A percentile compares a stretch with the other conserved stretches of the same genome.
These are phyloP conservation scores for Nasalis larvatus DNA, from an alignment of 2,113 vertebrate genomes.

Conservation along the genomic window DNA sequence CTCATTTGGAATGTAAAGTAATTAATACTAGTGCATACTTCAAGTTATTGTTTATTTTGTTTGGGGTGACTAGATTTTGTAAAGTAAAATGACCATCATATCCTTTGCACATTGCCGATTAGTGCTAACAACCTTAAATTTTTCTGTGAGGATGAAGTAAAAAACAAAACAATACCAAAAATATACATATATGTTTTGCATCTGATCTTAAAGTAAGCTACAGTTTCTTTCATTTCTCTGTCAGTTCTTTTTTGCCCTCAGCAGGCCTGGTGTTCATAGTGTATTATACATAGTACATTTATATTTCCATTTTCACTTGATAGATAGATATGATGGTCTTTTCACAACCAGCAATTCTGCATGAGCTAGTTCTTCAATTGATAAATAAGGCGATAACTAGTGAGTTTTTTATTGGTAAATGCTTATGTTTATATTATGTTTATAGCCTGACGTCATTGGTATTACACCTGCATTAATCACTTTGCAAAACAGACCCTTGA, in stretches of 20 bases:
- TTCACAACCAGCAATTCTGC: slow-evolving; percentile 55
- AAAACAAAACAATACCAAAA: background rate
- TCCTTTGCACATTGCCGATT: slow-evolving; percentile 39
- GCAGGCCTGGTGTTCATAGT: background rate
- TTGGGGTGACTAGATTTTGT: slow-evolving; percentile 24
- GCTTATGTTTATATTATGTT: slow-evolving; percentile 62
- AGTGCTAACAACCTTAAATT: background rate
- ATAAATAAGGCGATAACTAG: background rate
- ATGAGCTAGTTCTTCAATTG: slow-evolving; percentile 63
- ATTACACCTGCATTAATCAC: slow-evolving; percentile 13
- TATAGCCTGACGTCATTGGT: background rate
- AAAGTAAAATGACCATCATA: slow-evolving; percentile 68
- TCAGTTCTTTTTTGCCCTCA: background rate
- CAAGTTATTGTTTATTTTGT: slow-evolving; percentile 24
- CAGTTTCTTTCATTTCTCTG: background rate
- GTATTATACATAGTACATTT: background rate
- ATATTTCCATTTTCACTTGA: background rate
- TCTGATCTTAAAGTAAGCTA: background rate
- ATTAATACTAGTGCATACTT: slow-evolving; percentile 45
- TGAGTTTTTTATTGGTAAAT: slow-evolving; percentile 44
- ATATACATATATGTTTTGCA: background rate
- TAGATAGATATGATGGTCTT: slow-evolving; percentile 63
- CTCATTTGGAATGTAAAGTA: slow-evolving; percentile 62
- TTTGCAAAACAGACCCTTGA: slow-evolving; percentile 80
- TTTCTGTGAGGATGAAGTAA: background rate